Conservation (phyloP, 2,797 vertebrate genomes). For the Enteromius argenteus region DNA sequence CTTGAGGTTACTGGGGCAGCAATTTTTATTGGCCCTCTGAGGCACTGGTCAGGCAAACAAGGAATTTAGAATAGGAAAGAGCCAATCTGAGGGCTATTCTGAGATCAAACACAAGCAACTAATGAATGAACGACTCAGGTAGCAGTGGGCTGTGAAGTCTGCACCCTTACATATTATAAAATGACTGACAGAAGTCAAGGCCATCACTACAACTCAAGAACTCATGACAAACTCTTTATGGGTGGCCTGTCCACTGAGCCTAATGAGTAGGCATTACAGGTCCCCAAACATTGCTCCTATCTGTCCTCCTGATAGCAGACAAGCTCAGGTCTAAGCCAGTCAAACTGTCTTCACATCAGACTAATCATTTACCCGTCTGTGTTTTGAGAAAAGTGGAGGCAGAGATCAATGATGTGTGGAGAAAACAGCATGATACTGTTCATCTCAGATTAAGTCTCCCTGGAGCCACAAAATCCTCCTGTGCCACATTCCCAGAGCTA, state of each 20-base stretch:
- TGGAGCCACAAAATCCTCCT: slow-evolving; percentile 9
- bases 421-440: slow-evolving; percentile 29
- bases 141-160: not conserved
- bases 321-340: slow-evolving; percentile 25
- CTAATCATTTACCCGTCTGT: slow-evolving; percentile 54
- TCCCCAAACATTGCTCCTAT: not conserved
- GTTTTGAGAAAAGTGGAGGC: slow-evolving; percentile 11
- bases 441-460: slow-evolving; percentile 8
- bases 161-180: not conserved
- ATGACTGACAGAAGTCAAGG: slow-evolving; percentile 7
- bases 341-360: slow-evolving; percentile 19
- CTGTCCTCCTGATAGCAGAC: not conserved
- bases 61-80: not conserved
- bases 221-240: no score
- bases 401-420: slow-evolving; percentile 4
- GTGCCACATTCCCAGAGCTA: slow-evolving; percentile 36
- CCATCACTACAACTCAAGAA: not conserved
- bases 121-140: not conserved
- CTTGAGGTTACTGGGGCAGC: slow-evolving; percentile 5
- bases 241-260: not conserved
- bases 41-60: not conserved
- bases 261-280: not conserved
- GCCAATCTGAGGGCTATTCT: not conserved
- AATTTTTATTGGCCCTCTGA: not conserved
- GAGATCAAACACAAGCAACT: not conserved